These are phyloP conservation scores for Ciconia maguari DNA, from an alignment of 2,113 vertebrate genomes.

Conservation along the genomic window DNA sequence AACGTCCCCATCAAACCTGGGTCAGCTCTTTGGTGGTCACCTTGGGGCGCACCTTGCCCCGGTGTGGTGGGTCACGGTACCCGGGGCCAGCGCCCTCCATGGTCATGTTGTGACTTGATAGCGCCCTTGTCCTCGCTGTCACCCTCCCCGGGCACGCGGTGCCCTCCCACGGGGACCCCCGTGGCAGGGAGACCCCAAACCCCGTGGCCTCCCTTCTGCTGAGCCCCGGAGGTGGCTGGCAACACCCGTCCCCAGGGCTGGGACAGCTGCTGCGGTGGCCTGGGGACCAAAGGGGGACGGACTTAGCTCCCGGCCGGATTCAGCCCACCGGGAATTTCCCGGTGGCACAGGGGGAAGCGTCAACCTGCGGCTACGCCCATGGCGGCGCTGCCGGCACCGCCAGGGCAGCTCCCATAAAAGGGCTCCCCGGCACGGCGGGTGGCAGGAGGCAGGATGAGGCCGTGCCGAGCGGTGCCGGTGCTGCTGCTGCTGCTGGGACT, in stretches of 20 bases:
- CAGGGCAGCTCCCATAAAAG: neutral
- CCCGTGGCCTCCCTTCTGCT: neutral
- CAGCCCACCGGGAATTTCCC: neutral
- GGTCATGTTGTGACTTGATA: rapidly evolving
- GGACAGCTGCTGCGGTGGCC: neutral
- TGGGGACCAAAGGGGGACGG: neutral
- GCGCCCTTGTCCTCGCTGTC: neutral
- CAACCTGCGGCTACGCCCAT: rapidly evolving
- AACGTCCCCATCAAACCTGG: rapidly evolving
- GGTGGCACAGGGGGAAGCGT: rapidly evolving
- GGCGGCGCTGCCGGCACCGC: rapidly evolving
- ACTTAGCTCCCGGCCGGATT: neutral
- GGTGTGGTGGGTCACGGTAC: rapidly evolving
- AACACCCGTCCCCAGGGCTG: neutral
- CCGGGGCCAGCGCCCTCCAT: rapidly evolving
- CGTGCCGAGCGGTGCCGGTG: rapidly evolving
- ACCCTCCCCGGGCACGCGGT: rapidly evolving
- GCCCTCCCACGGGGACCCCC: neutral
- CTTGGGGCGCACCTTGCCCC: neutral
- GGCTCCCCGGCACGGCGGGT: rapidly evolving
- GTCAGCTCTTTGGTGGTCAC: neutral
- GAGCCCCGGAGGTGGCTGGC: neutral
- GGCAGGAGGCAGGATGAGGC: neutral
- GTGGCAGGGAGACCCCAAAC: rapidly evolving
- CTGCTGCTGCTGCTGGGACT: neutral